Base-by-base conservation (phyloP, 2,888 invertebrate species). In the Dascillus cervinus region DNA sequence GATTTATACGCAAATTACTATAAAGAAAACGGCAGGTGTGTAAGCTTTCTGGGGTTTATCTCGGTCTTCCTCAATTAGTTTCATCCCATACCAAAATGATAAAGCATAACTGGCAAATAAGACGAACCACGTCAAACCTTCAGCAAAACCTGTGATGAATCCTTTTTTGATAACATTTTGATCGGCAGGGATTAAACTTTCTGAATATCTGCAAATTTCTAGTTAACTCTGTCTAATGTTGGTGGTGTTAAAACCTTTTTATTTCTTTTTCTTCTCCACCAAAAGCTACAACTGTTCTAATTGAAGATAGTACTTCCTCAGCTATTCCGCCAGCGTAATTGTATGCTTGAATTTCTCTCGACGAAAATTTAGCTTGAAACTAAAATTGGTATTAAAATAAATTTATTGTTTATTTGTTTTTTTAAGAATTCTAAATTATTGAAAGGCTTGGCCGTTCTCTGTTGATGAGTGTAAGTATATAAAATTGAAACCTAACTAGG, bases 41-140 rank as follows among this genome's bases (percentile, higher is more conserved):
- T n/a, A n/a, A n/a, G n/a, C n/a, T n/a, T 30, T 35, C 0, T 20
- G 8, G 1, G 57, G 56, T 12, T 38, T 19, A 11, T 30, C 2
- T 13, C 69, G 66, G 11, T 79, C 75, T 11, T 75, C 69, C 1
- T 78, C 50, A 48, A 82, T 72, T 6, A 83, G 63, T 21, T 66
- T 70, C 42, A 82, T 77, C 1, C 89, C 89, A 56, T 84, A 89
- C 84, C 86, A 89, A 60, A 89, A 86, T 0, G 87, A 82, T 13
- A 89, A 59, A 0, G 82, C 81, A 52, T 88, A 87, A 3, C 82
- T 76, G 22, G 72, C 68, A 60, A 83, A 88, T 37, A 87, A 79
- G 47, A 83, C 77, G 47, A 86, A 73, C 79, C 83, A 86, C 21
- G 85, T 64, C 3, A 75, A 42, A 1, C 82, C 85, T 60, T 82